These are phyloP conservation scores for Heliconius hortense DNA, from an alignment of 2,888 invertebrate species.

Conservation along the genomic window DNA sequence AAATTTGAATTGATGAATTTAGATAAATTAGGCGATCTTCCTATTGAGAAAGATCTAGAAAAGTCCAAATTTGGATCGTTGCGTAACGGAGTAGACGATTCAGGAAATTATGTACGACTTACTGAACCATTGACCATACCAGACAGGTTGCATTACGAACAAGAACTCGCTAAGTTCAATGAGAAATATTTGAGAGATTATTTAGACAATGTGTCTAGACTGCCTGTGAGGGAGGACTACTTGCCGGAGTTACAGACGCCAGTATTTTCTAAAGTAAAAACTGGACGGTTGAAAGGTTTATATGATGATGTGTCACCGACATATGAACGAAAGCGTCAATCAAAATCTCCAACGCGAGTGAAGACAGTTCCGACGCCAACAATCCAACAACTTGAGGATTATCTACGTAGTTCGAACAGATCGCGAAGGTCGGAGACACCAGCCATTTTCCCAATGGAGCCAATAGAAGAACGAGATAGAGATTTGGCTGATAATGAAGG, in stretches of 20 bases:
- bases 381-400: slow-evolving; percentile 76
- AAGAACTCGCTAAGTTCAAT: slow-evolving; percentile 73
- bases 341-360: slow-evolving; percentile 66
- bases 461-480: slow-evolving; percentile 73
- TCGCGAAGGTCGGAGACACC: slow-evolving; percentile 68
- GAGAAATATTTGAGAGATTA: slow-evolving; percentile 72
- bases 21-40: slow-evolving; percentile 57
- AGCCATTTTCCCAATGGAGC: slow-evolving; percentile 79
- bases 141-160: slow-evolving; percentile 70
- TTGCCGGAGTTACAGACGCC: slow-evolving; percentile 77
- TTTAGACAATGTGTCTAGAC: slow-evolving; percentile 64
- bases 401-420: slow-evolving; percentile 61
- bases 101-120: slow-evolving; percentile 68
- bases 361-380: slow-evolving; percentile 72
- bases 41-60: slow-evolving; percentile 62
- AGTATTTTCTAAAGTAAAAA: slow-evolving; percentile 73
- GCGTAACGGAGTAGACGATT: slow-evolving; percentile 67
- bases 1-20: slow-evolving; percentile 60
- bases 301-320: slow-evolving; percentile 69
- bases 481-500: slow-evolving; percentile 65
- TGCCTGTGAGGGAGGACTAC: slow-evolving; percentile 70
- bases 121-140: slow-evolving; percentile 69
- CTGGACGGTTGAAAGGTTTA: slow-evolving; percentile 63
- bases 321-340: slow-evolving; percentile 61
- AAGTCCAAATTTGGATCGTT: slow-evolving; percentile 75